A percentile compares a stretch with the other conserved stretches of the same genome.
phyloP scores from a whole-genome alignment of 2,888 invertebrate genomes.

The Drosophila buzzatii region DNA sequence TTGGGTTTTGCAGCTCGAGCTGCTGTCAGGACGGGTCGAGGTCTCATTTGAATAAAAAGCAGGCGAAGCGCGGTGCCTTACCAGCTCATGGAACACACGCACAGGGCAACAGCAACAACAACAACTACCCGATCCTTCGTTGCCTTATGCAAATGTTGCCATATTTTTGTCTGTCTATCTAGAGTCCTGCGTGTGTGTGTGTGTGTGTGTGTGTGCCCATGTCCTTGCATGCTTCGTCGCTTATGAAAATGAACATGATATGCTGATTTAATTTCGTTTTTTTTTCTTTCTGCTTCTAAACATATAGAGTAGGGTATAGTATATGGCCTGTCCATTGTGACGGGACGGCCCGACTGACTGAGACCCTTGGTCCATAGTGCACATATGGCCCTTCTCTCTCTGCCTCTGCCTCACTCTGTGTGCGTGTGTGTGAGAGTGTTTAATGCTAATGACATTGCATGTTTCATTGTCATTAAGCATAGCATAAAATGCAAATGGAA shows the following conservation, averaged over 20 bases:
- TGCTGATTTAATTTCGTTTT: slow-evolving; percentile 63
- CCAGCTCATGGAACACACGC: neutral
- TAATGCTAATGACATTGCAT: slow-evolving; percentile 68
- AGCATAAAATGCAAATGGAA: slow-evolving; percentile 9
- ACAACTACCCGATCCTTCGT: slow-evolving; percentile 33
- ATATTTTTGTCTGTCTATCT: slow-evolving; percentile 17
- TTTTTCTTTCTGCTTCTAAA: slow-evolving; percentile 10
- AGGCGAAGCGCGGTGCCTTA: slow-evolving; percentile 57
- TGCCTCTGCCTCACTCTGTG: neutral
- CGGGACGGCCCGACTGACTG: slow-evolving; percentile 36
- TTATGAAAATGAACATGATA: slow-evolving; percentile 78
- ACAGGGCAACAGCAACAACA: neutral
- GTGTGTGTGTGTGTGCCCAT: slow-evolving; percentile 13
- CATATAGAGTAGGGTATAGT: slow-evolving; percentile 7
- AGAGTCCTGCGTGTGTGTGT: slow-evolving; percentile 24
- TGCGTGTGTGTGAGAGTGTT: slow-evolving; percentile 22
- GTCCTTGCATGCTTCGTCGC: slow-evolving; percentile 74
- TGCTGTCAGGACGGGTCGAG: slow-evolving; percentile 44
- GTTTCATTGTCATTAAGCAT: slow-evolving; percentile 55
- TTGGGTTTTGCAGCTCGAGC: slow-evolving; percentile 16
- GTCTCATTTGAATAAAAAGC: slow-evolving; percentile 40
- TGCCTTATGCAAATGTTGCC: slow-evolving; percentile 69
- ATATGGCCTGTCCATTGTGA: slow-evolving; percentile 22
- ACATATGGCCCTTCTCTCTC: slow-evolving; percentile 34
- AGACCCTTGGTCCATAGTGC: slow-evolving; percentile 49